Evolutionary conservation across 2,797 vertebrate genomes (phyloP), one percentile per base, ranked within the genome.

Genomic region (Erpetoichthys calabaricus): DNA sequence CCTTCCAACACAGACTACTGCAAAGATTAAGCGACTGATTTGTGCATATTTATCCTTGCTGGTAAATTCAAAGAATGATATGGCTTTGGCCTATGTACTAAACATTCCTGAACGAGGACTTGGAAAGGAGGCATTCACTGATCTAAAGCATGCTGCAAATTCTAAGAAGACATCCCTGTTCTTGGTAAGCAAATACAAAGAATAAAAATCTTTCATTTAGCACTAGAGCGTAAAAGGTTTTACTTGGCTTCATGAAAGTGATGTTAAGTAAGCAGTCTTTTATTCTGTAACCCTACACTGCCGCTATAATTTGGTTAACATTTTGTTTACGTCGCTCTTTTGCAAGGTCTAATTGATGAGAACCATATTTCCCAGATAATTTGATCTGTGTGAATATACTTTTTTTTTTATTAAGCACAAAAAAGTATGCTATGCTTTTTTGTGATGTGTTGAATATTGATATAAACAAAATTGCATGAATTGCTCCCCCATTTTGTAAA

Each of bases 31-130:
- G 66, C 86, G 78, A 55, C 78, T 86, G 55, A 80, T 95, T 57
- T 89, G 70, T 77, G 91, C 90, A 0, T 98, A 97, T 70, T 77
- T 99, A 75, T 85, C 64, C 56, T 69, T 98, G 60, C 76, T 99
- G 5, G 86, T 98, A 58, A 99, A 98, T 79, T 75, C 80, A 8
- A 96, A 86, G 75, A 88, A 92, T 57, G 91, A 99, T 77, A 51
- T 99, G 60, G 89, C 91, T 46, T 2, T 96, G 66, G 89, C 90
- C 43, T 76, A 77, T 6, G 67, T 89, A 61, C 76, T 98, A 3
- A 88, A 98, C 57, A 68, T 90, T 63, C 92, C 96, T 47, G 77
- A 80, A 9, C 86, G 92, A 67, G 67, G 79, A 51, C 88, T 99
- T 7, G 89, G 82, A 10, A 85, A 74, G 51, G 75, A 79, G 57